These are phyloP conservation scores for Triplophysa tibetana DNA, from an alignment of 2,113 vertebrate species.

Conservation along the genomic window DNA sequence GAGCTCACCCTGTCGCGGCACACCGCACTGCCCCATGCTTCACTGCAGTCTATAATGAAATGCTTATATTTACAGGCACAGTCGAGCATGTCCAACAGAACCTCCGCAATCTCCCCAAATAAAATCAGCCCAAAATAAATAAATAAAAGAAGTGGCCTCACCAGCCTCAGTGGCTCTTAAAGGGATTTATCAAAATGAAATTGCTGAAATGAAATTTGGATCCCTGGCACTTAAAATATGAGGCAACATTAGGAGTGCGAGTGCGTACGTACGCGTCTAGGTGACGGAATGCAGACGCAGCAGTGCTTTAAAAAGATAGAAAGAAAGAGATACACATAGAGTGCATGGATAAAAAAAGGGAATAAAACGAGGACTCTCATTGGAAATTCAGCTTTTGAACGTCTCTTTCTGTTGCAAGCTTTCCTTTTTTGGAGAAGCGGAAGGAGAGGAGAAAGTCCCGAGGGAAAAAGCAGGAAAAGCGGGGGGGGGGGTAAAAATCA, in stretches of 20 bases:
- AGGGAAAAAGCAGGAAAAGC: constrained; percentile 69
- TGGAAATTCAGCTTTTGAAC: constrained; percentile 83
- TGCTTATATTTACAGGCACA: constrained; percentile 98
- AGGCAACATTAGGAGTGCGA: constrained; percentile 82
- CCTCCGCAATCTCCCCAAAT: constrained; percentile 91
- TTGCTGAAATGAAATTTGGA: constrained; percentile 97
- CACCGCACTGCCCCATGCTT: constrained; percentile 85
- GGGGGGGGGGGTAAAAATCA: constrained; percentile 81
- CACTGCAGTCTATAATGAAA: constrained; percentile 98
- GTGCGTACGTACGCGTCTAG: constrained; percentile 54
- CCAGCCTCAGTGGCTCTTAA: constrained; percentile 89
- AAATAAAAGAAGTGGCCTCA: constrained; percentile 82
- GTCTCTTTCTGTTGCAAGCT: constrained; percentile 82
- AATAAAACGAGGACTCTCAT: constrained; percentile 72
- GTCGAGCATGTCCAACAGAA: constrained; percentile 93
- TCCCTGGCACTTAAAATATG: constrained; percentile 91
- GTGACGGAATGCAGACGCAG: constrained; percentile 13
- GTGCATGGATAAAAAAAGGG: constrained; percentile 45
- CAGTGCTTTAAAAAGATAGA: constrained; percentile 44
- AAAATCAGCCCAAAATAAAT: constrained; percentile 81
- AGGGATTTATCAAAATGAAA: constrained; percentile 96
- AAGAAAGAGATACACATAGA: background rate
- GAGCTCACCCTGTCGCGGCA: constrained; percentile 79
- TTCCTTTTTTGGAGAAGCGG: constrained; percentile 72
- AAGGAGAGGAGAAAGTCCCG: constrained; percentile 66